Base-by-base conservation (phyloP, 2,888 invertebrate genomes). In the Sphaerophoria taeniata region DNA sequence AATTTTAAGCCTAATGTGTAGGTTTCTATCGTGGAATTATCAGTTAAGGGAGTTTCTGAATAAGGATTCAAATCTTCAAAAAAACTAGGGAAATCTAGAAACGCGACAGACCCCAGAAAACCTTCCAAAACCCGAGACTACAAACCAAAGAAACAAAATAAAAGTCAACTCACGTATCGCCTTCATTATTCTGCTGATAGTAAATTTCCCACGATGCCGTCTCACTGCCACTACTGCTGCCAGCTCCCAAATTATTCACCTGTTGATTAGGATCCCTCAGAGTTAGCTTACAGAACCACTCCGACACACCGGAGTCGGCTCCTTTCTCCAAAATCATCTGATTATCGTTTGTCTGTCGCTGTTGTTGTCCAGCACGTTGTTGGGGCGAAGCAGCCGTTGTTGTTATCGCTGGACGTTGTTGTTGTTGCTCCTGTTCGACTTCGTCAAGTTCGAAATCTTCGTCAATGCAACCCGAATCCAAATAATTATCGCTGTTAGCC, bases 141-240 rank as follows among this genome's bases (percentile, higher is more conserved):
- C n/a, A n/a, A n/a, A n/a, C n/a, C 36, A 0, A n/a, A 58, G 6
- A 34, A 9, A 45, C 7, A 31, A 31, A 47, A 33, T 69, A 45
- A 65, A 45, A 58, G 24, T 39, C 6, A 79, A 95, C 97, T 96
- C 94, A 97, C 97, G 97, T 97, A 92, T 97, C 97, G 88, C 97
- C 97, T 88, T 97, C 96, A 87, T 95, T 95, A 90, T 97, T 96
- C 89, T 96, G 97, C 87, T 94, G 93, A 90, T 95, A 97, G 88
- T 95, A 95, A 88, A 94, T 92, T 89, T 94, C 93, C 94, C 95
- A 94, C 65, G 94, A 93, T 87, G 93, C 92, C 87, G 92, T 88
- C 72, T 88, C 88, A 78, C 83, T 87, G 16, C 6, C 58, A 65
- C 58, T 74, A 69, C 47, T 58, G 5, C 87, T 45, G 31, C 61